Percentiles rank a stretch among this genome's conserved stretches.
Conservation (phyloP, 2,113 vertebrate genomes). For the Machaerirhynchus nigripectus region DNA sequence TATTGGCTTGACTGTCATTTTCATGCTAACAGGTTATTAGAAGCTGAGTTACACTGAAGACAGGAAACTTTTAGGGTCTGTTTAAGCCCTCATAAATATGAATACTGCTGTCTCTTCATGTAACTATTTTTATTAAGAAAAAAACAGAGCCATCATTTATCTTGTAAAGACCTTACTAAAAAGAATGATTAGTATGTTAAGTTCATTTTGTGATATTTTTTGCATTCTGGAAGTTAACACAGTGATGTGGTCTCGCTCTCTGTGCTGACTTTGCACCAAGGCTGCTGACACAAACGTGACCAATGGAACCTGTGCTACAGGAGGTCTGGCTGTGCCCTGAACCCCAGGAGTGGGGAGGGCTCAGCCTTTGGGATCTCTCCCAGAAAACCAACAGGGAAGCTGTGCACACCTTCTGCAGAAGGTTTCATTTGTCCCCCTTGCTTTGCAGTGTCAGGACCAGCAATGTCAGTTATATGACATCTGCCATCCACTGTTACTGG, state of each 20-base stretch:
- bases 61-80: not conserved
- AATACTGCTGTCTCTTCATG: not conserved
- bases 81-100: not conserved
- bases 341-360: accelerated
- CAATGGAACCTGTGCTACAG: not conserved
- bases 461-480: not conserved
- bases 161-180: not conserved
- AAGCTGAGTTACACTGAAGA: not conserved
- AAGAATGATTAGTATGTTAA: not conserved
- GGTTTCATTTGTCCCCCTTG: not conserved
- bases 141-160: not conserved
- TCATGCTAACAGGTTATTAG: conserved; percentile 1
- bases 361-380: not conserved
- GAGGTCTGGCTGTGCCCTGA: not conserved
- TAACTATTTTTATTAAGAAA: not conserved
- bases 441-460: not conserved
- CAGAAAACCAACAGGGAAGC: not conserved
- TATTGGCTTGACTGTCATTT: not conserved
- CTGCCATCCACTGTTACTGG: not conserved
- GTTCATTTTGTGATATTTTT: not conserved
- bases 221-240: not conserved
- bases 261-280: not conserved
- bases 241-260: not conserved
- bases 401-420: not conserved
- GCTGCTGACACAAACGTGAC: accelerated